Evolutionary conservation across 2,113 vertebrate species (phyloP).

Genomic region (Eurypyga helias): DNA sequence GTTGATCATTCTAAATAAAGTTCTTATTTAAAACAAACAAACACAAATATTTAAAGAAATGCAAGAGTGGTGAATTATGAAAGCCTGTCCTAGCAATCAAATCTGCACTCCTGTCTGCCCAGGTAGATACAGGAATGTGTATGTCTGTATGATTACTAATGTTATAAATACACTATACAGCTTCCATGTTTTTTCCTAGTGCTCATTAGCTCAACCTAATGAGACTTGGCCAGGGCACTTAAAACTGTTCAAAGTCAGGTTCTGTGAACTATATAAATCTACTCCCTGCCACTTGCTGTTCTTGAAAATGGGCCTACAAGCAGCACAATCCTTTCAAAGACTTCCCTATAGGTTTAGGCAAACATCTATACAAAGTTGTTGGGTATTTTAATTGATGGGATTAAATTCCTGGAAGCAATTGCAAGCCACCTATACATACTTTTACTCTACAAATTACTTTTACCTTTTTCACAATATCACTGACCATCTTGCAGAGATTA

Average conservation of each 20-base stretch:
- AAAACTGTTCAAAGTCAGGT: background rate
- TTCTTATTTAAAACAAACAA: background rate
- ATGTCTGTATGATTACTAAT: background rate
- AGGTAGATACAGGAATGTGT: background rate
- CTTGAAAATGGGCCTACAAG: background rate
- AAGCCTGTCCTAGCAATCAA: background rate
- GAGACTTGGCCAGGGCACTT: background rate
- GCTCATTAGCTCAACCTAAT: background rate
- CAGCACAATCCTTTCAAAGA: background rate
- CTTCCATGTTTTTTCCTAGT: background rate
- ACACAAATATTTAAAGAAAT: background rate
- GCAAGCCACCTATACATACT: background rate
- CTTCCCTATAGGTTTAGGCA: background rate
- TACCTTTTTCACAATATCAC: background rate
- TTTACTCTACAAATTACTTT: background rate
- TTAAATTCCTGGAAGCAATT: background rate
- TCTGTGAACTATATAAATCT: background rate
- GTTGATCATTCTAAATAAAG: background rate
- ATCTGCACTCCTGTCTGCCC: accelerated
- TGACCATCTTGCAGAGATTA: background rate
- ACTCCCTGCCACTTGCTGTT: background rate
- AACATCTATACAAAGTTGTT: background rate
- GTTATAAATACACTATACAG: background rate
- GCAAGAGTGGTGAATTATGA: background rate
- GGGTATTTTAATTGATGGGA: background rate